These are phyloP conservation scores for Venustoraphidia nigricollis DNA, from an alignment of 2,888 invertebrate genomes.

Conservation along the genomic window DNA sequence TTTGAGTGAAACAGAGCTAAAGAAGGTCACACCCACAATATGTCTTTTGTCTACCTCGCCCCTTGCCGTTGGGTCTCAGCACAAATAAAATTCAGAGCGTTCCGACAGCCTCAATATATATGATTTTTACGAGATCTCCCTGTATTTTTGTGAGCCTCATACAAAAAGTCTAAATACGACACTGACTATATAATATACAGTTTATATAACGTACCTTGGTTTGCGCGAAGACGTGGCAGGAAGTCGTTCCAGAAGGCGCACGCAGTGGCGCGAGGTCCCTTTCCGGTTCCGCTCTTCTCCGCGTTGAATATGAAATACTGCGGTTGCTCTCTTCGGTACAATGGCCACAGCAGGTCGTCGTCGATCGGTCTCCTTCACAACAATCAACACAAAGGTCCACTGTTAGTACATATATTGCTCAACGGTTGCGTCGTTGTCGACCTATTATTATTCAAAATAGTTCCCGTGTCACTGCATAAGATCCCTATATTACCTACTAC, in stretches of 20 bases:
- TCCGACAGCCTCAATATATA: too few species aligned
- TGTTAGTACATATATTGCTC: too few species aligned
- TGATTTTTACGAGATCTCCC: neutral
- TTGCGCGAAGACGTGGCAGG: constrained; percentile 72
- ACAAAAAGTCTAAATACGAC: neutral
- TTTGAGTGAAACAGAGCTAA: too few species aligned
- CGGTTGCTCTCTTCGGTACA: constrained; percentile 71
- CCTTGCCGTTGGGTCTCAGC: too few species aligned
- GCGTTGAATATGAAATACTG: constrained; percentile 84
- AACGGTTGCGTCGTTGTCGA: too few species aligned
- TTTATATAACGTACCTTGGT: constrained; percentile 34
- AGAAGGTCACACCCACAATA: too few species aligned
- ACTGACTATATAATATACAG: too few species aligned
- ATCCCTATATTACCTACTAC: too few species aligned
- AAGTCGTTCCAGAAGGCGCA: constrained; percentile 97
- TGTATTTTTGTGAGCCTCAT: neutral
- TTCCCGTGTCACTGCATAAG: too few species aligned
- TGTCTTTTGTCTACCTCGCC: too few species aligned
- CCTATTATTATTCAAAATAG: too few species aligned
- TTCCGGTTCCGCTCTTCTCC: constrained; percentile 49
- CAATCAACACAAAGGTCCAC: constrained; percentile 15
- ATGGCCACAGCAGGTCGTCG: constrained; percentile 71
- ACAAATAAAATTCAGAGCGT: too few species aligned
- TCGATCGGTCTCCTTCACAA: constrained; percentile 40
- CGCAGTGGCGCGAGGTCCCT: constrained; percentile 67